Evolutionary conservation across 2,113 vertebrate species (phyloP).

Genomic region (Toxotes chatareus): DNA sequence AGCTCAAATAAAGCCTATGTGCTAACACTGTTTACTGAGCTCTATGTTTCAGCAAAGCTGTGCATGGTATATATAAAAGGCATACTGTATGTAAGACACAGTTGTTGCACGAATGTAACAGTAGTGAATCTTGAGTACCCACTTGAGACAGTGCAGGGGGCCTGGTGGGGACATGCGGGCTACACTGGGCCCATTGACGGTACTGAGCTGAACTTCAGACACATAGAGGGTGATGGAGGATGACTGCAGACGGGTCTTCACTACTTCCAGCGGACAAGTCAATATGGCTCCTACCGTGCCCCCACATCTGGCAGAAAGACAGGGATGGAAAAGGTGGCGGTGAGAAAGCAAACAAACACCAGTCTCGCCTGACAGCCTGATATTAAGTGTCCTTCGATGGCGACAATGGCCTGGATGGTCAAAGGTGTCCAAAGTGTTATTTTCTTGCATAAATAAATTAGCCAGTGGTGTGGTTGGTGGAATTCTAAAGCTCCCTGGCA

Average conservation of each 20-base stretch:
- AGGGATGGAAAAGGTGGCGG: not conserved
- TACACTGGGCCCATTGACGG: constrained; percentile 91
- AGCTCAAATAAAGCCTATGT: not conserved
- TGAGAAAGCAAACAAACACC: not conserved
- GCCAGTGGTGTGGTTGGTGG: constrained; percentile 1
- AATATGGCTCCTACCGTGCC: constrained; percentile 98
- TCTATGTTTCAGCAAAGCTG: not conserved
- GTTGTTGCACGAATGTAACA: not conserved
- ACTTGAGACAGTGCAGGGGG: constrained; percentile 97
- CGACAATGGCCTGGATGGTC: not conserved
- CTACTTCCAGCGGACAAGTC: constrained; percentile 98
- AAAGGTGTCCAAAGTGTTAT: not conserved
- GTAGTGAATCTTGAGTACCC: constrained; percentile 61
- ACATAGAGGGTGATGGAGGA: constrained; percentile 94
- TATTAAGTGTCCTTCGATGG: no score
- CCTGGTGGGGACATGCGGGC: constrained; percentile 92
- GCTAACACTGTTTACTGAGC: not conserved
- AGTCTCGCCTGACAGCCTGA: not conserved
- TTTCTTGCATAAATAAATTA: constrained; percentile 16
- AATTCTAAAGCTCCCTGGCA: constrained; percentile 56
- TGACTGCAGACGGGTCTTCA: constrained; percentile 97
- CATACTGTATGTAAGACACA: not conserved
- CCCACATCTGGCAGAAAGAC: constrained; percentile 88
- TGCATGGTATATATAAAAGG: not conserved
- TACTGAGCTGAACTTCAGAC: constrained; percentile 95